phyloP scores from a whole-genome alignment of 2,113 vertebrate species.

The Pungitius pungitius region DNA sequence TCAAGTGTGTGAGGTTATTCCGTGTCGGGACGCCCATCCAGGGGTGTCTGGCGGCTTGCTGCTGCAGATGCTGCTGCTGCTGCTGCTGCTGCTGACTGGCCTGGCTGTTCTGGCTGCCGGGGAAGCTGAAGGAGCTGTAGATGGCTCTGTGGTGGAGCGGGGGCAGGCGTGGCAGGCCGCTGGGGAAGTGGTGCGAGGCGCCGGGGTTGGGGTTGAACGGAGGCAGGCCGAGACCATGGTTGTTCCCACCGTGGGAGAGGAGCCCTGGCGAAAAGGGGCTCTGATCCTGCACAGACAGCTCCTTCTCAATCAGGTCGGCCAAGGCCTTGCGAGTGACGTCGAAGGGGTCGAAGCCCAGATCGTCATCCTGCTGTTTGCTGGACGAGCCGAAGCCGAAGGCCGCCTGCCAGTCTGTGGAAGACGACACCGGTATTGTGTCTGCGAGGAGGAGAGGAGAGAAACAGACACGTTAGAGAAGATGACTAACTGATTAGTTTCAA shows the following conservation, averaged over 20 bases:
- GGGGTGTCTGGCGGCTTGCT: conserved; percentile 90
- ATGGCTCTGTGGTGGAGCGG: conserved; percentile 95
- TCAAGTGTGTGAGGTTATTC: conserved; percentile 95
- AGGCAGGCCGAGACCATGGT: conserved; percentile 53
- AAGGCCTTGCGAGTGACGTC: conserved; percentile 98
- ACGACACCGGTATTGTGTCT: conserved; percentile 99
- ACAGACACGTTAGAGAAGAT: conserved; percentile 9
- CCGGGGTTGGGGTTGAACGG: conserved; percentile 56
- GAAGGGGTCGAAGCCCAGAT: conserved; percentile 99
- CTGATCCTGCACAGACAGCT: conserved; percentile 96
- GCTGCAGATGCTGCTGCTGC: conserved; percentile 78
- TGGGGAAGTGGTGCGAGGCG: conserved; percentile 82
- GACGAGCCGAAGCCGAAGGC: conserved; percentile 99
- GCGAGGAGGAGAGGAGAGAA: conserved; percentile 33
- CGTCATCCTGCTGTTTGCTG: conserved; percentile 94
- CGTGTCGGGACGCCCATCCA: conserved; percentile 92
- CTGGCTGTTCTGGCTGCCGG: conserved; percentile 80
- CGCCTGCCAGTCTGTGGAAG: conserved; percentile 99
- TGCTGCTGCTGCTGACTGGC: conserved; percentile 71
- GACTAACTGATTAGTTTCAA: neutral
- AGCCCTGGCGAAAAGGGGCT: conserved; percentile 67
- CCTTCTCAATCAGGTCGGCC: conserved; percentile 99
- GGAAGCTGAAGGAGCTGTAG: conserved; percentile 97
- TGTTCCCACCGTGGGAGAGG: conserved; percentile 51
- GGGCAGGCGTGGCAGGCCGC: conserved; percentile 88